Conservation (phyloP, 2,113 vertebrate genomes). For the Todiramphus chloris region DNA sequence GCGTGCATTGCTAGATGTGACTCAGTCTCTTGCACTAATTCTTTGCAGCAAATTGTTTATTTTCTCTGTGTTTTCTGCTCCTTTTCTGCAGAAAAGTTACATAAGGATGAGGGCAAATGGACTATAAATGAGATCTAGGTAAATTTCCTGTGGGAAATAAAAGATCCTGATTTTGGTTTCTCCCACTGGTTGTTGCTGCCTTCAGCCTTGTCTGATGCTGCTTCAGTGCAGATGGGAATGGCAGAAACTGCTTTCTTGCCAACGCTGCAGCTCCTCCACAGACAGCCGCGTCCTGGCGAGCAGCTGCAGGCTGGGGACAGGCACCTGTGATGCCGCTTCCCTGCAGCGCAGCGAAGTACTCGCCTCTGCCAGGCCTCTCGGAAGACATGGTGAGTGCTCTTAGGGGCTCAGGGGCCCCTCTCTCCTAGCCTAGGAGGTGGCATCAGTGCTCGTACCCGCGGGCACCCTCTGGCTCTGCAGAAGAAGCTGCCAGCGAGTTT, state of each 20-base stretch:
- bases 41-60: slow-evolving; percentile 19
- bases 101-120: slow-evolving; percentile 19
- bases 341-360: rapidly evolving
- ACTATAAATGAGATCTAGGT: slow-evolving; percentile 32
- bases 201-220: neutral
- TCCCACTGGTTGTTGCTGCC: neutral
- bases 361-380: rapidly evolving
- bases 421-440: rapidly evolving
- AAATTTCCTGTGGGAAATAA: slow-evolving; percentile 36
- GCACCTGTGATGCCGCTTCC: neutral
- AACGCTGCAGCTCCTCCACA: neutral
- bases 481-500: neutral
- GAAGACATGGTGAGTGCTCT: rapidly evolving
- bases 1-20: neutral
- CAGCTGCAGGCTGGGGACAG: neutral
- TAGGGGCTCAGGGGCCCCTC: no score
- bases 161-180: slow-evolving; percentile 10
- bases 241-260: neutral
- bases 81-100: neutral
- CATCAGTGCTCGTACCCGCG: rapidly evolving
- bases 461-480: neutral
- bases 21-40: slow-evolving; percentile 15
- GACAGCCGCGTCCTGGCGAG: neutral
- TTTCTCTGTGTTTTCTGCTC: neutral
- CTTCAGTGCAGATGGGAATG: neutral